Base-by-base conservation (phyloP, 2,888 invertebrate genomes). In the Dicycla oo region DNA sequence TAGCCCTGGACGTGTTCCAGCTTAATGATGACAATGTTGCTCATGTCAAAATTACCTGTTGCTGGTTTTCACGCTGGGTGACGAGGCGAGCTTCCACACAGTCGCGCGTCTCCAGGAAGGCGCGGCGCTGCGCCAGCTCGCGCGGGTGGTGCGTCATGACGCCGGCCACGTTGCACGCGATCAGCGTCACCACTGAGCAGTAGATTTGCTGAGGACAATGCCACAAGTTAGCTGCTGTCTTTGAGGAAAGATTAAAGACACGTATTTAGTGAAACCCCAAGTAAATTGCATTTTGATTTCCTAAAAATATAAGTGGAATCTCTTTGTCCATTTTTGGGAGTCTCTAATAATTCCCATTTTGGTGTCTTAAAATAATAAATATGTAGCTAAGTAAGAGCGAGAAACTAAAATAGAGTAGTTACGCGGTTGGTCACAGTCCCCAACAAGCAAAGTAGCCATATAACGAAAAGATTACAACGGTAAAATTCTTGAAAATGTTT, bases 51-150 rank as follows among this genome's bases (percentile, higher is more conserved):
- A 15, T 53, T 15, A 99, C 99, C 98, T 99, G 99, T 96, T 99
- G 98, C 91, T 99, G 98, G 94, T 99, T 99, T 94, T 99, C 99
- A 79, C 98, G 96, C 94, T 99, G 99, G 34, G 98, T 99, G 81
- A 98, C 98, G 58, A 99, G 97, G 40, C 99, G 97, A 0, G 99
- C 98, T 92, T 99, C 98, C 64, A 99, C 98, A 95, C 99, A 99
- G 92, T 98, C 98, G 60, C 99, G 96, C n/a, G 99, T 99, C 96
- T 99, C 99, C 51, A 99, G 96, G 95, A 99, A 99, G 8, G 99
- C 99, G 88, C 98, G 98, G 49, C 99, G 96, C 93, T 99, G 99
- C 0, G 98, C 98, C 85, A 98, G 96, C 94, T 99, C 99, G 62
- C 98, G 97, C 0, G 99, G 98, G 94, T 98, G 98, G 94, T 99